Base-by-base conservation (phyloP, 2,888 invertebrate species). In the Nipponacmea schrenckii region DNA sequence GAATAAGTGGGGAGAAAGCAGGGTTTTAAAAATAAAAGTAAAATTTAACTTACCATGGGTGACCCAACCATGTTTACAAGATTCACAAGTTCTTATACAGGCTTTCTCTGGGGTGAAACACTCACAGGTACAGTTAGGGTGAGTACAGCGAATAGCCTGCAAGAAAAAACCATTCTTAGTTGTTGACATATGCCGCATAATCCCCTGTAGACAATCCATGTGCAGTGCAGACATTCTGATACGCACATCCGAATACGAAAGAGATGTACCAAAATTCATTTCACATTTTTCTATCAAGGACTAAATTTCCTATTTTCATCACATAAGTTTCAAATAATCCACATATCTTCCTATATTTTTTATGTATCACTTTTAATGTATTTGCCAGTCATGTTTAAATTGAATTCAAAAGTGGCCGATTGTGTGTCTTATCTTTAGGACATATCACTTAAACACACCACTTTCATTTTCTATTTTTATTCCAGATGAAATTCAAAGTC, bases 61-160 rank as follows among this genome's bases (percentile, higher is more conserved):
- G 73, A 93, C 93, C 93, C 93, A 93, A 77, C 93, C 93, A 88
- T 93, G 93, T 82, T 92, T 92, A 87, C 93, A 93, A 78, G 91
- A 91, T 83, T 93, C 93, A 89, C 93, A 93, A 87, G 91, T 92
- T 71, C 93, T 91, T 75, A 93, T 90, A 83, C 92, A 91, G 79
- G 91, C 88, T 85, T 93, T 93, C 70, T 93, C 92, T 44, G 93
- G 93, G 56, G 92, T 91, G 89, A 93, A 93, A 81, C 93, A 93
- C 79, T 93, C 93, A 87, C 93, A 93, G 79, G 90, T 89, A 85
- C 93, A 93, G 80, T 91, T 92, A 71, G 91, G 91, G 66, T 92
- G 90, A 20, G 93, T 93, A 85, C 93, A 93, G 81, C 92, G 91
- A 83, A 88, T 88, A 27, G 87, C 87, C 87, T 87, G 86, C 74